Evolutionary conservation across 92 coral and sea anemone species (phyloP), one percentile per base, ranked within the genome.

Genomic region (Epizoanthus scotinus): DNA sequence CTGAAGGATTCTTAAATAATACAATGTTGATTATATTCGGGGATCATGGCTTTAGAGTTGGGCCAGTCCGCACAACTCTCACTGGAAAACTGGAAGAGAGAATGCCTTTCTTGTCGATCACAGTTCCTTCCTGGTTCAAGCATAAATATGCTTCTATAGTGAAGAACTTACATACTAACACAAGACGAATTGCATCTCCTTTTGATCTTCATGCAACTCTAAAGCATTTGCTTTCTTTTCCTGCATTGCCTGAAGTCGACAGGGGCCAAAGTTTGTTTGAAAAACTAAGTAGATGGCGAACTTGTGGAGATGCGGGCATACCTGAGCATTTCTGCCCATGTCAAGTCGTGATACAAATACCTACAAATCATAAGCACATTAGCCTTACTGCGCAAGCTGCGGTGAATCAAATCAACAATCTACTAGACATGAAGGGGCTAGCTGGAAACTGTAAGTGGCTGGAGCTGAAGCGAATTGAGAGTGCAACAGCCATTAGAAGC

Each of bases 271-370:
- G 86, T 83, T 25, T 83, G 17, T 83, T 83, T 54, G 68, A 79
- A 52, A 34, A 53, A 34, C 38, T 83, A 34, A 80, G 67, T 55
- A 80, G 49, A 10, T 31, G 18, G 27, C 73, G 86, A 52, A 29
- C 63, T 52, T 83, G 86, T 50, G 67, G 50, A 28, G 82, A 83
- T n/a, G 55, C 86, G 3, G 86, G 86, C 25, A 72, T 83, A 29
- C 86, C 86, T 3, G 67, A 70, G 18, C 86, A 83, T 49, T 83
- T 83, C 20, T 83, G 86, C 77, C 86, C 86, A 0, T 83, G 86
- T 29, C 75, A 72, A 82, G 86, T 73, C 49, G 75, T 60, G 54
- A 83, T 61, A 73, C 57, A 54, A 26, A 82, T 83, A 1, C 53
- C 28, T 72, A 80, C 57, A 15, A 64, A 83, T 21, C 82, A 73